phyloP scores from a whole-genome alignment of 2,113 vertebrate genomes.

The Macaca mulatta region DNA sequence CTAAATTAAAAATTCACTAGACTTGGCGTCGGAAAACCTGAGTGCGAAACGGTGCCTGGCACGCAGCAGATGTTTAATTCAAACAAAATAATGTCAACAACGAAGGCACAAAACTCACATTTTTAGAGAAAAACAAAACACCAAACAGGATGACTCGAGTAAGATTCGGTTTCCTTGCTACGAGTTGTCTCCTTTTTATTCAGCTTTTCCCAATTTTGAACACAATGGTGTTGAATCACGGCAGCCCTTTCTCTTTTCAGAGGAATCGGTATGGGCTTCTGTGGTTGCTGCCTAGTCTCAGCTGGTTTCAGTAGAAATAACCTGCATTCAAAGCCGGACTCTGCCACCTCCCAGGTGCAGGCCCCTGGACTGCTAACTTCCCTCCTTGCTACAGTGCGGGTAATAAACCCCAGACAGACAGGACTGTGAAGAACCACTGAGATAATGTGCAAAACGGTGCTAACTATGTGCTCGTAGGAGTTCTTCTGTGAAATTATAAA shows the following conservation, averaged over 20 bases:
- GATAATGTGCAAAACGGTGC: too few species aligned
- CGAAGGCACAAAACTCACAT: background rate
- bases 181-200: background rate
- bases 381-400: background rate
- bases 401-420: background rate
- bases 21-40: background rate
- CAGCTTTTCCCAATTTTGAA: background rate
- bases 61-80: background rate
- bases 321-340: background rate
- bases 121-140: constrained; percentile 24
- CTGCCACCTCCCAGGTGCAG: background rate
- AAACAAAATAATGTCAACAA: constrained; percentile 16
- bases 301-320: background rate
- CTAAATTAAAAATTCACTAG: background rate
- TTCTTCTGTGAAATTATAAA: background rate
- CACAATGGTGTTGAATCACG: accelerated
- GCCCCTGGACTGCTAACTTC: background rate
- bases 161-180: background rate
- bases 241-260: accelerated
- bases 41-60: background rate
- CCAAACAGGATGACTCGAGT: background rate
- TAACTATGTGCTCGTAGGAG: too few species aligned
- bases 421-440: background rate
- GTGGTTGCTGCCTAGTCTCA: background rate
- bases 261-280: background rate